Evolutionary conservation across 2,888 invertebrate species (phyloP).

Genomic region (Eristalis intricaria): DNA sequence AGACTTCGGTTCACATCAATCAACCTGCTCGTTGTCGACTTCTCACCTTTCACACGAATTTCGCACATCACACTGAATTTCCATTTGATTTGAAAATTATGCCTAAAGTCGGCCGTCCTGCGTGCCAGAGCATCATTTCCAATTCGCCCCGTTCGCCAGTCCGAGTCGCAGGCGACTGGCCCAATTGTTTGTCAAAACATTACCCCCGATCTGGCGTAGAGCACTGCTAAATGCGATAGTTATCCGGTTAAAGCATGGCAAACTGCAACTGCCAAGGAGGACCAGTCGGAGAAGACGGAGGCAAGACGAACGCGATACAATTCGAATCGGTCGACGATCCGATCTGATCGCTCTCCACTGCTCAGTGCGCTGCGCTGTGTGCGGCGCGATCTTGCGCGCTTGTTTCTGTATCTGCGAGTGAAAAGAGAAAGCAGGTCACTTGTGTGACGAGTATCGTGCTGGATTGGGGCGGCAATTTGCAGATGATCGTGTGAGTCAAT

Average conservation of each 20-base stretch:
- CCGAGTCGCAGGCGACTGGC: neutral
- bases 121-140: conserved; percentile 34
- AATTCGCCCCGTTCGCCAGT: conserved; percentile 19
- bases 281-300: neutral
- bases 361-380: conserved; percentile 18
- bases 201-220: conserved; percentile 27
- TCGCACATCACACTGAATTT: conserved; percentile 33
- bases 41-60: conserved; percentile 61
- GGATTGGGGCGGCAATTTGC: conserved; percentile 20
- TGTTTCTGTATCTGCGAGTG: conserved; percentile 47
- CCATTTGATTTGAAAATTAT: conserved; percentile 51
- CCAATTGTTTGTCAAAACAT: conserved; percentile 35
- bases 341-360: conserved; percentile 45
- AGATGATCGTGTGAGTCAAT: conserved; percentile 34
- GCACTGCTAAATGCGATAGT: conserved; percentile 15
- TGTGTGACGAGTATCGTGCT: conserved; percentile 52
- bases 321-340: conserved; percentile 46
- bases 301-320: conserved; percentile 40
- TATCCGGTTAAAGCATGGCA: conserved; percentile 10
- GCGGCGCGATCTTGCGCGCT: neutral
- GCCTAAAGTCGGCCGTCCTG: neutral
- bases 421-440: conserved; percentile 71
- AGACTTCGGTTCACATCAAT: conserved; percentile 13
- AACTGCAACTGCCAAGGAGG: conserved; percentile 20
- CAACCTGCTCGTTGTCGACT: conserved; percentile 45